Evolutionary conservation across 2,113 vertebrate species (phyloP).

Genomic region (Xerus inauris): DNA sequence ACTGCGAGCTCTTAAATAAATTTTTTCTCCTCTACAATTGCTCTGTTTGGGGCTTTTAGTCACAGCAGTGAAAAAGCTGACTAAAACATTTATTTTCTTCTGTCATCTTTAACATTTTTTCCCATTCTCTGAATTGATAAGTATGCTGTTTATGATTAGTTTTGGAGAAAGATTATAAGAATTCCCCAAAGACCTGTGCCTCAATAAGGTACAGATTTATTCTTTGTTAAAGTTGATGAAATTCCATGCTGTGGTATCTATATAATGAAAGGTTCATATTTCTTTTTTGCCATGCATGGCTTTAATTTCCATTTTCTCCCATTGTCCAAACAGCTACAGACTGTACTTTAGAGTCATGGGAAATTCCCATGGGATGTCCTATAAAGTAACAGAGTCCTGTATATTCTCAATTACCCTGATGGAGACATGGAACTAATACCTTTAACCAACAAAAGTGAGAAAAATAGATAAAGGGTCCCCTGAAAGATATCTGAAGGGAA

Average conservation of each 20-base stretch:
- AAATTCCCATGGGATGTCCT: not conserved
- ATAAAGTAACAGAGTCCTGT: not conserved
- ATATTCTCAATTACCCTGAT: fast-evolving
- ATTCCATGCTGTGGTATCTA: not conserved
- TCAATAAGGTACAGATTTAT: not conserved
- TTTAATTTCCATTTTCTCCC: not conserved
- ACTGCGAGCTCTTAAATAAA: too few relatives aligned
- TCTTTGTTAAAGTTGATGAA: not conserved
- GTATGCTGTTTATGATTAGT: not conserved
- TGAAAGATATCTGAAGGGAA: not conserved
- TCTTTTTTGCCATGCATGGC: not conserved
- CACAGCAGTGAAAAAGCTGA: too few relatives aligned
- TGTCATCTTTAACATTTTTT: not conserved
- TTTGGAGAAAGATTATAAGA: not conserved
- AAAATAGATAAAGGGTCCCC: not conserved
- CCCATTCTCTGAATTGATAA: not conserved
- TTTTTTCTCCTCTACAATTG: too few relatives aligned
- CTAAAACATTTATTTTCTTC: not conserved
- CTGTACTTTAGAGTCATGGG: not conserved
- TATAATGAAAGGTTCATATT: not conserved
- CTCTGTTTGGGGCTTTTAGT: too few relatives aligned
- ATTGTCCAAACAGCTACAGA: not conserved
- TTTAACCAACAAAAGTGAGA: not conserved
- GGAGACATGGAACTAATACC: not conserved
- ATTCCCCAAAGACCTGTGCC: not conserved